These are phyloP conservation scores for Ochlodes sylvanus DNA, from an alignment of 2,888 invertebrate species.

Conservation along the genomic window DNA sequence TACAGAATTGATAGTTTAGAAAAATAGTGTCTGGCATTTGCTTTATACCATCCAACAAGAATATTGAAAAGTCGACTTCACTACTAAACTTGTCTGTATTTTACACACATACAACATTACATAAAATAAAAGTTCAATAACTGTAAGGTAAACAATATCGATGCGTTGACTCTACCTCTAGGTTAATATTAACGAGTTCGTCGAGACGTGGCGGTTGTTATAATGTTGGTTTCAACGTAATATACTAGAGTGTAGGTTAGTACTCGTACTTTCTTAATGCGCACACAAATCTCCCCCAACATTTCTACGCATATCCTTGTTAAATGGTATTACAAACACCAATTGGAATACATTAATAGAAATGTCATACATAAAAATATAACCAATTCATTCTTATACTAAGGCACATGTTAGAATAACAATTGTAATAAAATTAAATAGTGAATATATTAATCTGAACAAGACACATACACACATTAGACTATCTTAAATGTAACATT, in stretches of 20 bases:
- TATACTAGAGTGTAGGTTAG: too few species aligned
- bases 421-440: not conserved
- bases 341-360: not conserved
- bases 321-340: not conserved
- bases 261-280: too few species aligned
- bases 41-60: not conserved
- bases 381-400: not conserved
- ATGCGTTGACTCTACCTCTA: too few species aligned
- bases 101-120: too few species aligned
- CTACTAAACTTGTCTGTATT: too few species aligned
- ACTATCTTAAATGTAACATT: not conserved
- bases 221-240: too few species aligned
- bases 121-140: too few species aligned
- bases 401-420: not conserved
- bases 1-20: constrained; percentile 1
- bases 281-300: too few species aligned
- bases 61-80: not conserved
- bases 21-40: not conserved
- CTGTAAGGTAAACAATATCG: too few species aligned
- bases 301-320: too few species aligned
- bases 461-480: not conserved
- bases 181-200: too few species aligned
- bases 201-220: too few species aligned
- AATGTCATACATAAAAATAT: not conserved
- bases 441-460: not conserved